Evolutionary conservation across 2,113 vertebrate genomes (phyloP), one percentile per base, ranked within the genome.

Genomic region (Indicator maculatus): DNA sequence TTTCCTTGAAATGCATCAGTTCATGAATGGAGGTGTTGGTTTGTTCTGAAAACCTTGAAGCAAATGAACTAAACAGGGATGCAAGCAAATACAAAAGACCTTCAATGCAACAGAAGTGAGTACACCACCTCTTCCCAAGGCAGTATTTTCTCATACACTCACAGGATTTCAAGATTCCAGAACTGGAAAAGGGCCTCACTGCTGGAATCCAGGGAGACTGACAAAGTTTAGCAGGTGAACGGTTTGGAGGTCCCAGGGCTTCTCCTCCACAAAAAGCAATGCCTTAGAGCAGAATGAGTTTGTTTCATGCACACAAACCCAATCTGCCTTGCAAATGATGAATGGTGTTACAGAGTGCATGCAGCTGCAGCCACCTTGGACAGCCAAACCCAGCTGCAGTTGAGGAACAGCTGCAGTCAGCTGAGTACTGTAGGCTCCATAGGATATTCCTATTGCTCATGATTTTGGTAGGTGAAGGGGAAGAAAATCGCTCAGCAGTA

Each of bases 1-100:
- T 90, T 95, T 92, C 89, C 41, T 71, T 88, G 71, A 70, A 72
- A 45, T 41, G 38, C 8, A 76, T 41, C 31, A 89, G 45, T 52
- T 95, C 89, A 93, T 72, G 8, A 77, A 93, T 60, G 86, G 72
- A 95, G 89, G 61, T 87, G 38, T 76, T n/a, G 83, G 26, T 90
- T 87, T 78, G 14, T 44, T 90, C 31, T 86, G 58, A 91, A 94
- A 92, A 58, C 21, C 66, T 41, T 88, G 84, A 79, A 45, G 70
- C 19, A 89, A 70, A 33, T 83, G 19, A 94, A 41, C 41, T 53
- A 45, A 26, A 7, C 44, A 64, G 24, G 64, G 65, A 75, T 38
- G 36, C 23, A 90, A 76, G 83, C 13, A 82, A 89, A 80, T 28
- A 69, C 38, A 75, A 79, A 77, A 71, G 5, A 15, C 39, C 50